A percentile compares a stretch with the other conserved stretches of the same genome.
Evolutionary conservation across 2,888 invertebrate species (phyloP).

Genomic region (Drosophila multiciliata): DNA sequence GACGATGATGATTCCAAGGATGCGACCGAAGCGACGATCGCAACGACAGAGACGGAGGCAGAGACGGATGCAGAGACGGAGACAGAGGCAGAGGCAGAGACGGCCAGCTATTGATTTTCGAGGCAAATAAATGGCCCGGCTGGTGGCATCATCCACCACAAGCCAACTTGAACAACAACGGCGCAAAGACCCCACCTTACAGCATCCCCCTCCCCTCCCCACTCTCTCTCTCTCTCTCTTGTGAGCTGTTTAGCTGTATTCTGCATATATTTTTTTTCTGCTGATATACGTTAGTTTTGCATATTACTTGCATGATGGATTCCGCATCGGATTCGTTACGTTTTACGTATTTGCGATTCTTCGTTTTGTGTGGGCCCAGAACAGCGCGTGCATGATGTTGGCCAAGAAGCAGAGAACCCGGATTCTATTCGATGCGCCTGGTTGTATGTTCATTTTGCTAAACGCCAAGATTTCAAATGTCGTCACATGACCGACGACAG

Average conservation of each 20-base stretch:
- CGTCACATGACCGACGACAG: constrained; percentile 48
- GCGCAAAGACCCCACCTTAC: background rate
- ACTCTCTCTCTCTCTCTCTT: background rate
- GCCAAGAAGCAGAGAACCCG: constrained; percentile 7
- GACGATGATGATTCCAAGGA: constrained; percentile 78
- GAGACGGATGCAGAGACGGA: constrained; percentile 15
- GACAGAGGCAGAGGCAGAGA: constrained; percentile 7
- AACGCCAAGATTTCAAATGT: constrained; percentile 47
- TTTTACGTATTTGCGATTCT: constrained; percentile 41
- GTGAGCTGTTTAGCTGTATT: constrained; percentile 29
- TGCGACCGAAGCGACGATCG: constrained; percentile 53
- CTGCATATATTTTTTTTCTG: constrained; percentile 5
- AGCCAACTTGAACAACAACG: constrained; percentile 26
- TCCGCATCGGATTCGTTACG: constrained; percentile 55
- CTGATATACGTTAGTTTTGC: constrained; percentile 62
- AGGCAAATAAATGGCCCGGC: constrained; percentile 53
- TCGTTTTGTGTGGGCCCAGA: constrained; percentile 69
- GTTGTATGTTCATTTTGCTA: constrained; percentile 15
- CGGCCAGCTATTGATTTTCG: constrained; percentile 58
- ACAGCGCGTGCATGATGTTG: constrained; percentile 20
- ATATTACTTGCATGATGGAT: constrained; percentile 77
- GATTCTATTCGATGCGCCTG: background rate
- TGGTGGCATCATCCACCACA: constrained; percentile 10
- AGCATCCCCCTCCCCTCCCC: background rate
- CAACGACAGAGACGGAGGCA: constrained; percentile 12